Percentiles rank a stretch among this genome's conserved stretches.
These are phyloP conservation scores for Celastrina argiolus DNA, from an alignment of 2,888 invertebrate genomes.

Conservation along the genomic window DNA sequence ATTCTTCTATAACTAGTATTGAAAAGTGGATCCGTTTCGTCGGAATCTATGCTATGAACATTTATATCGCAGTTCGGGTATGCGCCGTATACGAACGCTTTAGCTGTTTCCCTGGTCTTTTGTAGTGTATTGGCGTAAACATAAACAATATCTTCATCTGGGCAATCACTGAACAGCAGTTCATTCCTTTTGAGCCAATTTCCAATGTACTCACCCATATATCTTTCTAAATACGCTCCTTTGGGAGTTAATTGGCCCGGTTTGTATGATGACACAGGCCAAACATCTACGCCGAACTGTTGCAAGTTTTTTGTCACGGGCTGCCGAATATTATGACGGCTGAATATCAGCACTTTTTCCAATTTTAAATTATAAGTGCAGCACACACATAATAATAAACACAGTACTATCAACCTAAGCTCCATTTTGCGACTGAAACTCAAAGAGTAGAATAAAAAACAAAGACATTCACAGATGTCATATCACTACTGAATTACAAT, in stretches of 20 bases:
- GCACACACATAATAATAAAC: constrained; percentile 23
- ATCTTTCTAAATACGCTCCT: constrained; percentile 53
- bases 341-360: constrained; percentile 53
- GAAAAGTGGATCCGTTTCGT: constrained; percentile 47
- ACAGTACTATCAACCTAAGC: constrained; percentile 20
- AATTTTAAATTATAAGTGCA: constrained; percentile 31
- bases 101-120: constrained; percentile 53
- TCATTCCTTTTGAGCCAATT: constrained; percentile 48
- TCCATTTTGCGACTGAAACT: constrained; percentile 25
- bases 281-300: constrained; percentile 42
- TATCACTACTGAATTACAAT: not conserved
- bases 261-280: constrained; percentile 48
- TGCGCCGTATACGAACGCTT: constrained; percentile 48
- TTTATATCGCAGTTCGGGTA: constrained; percentile 50
- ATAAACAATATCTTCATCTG: constrained; percentile 40
- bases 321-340: constrained; percentile 56
- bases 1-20: constrained; percentile 46
- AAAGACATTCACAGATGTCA: not conserved
- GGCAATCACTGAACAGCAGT: constrained; percentile 45
- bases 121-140: constrained; percentile 55
- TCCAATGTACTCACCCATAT: constrained; percentile 53
- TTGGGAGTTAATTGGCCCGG: constrained; percentile 51
- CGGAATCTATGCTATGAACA: constrained; percentile 41
- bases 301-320: constrained; percentile 46
- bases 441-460: not conserved